Percentiles rank a stretch among this genome's conserved stretches.
These are phyloP conservation scores for Chrysina gloriosa DNA, from an alignment of 2,888 invertebrate species.

Conservation along the genomic window DNA sequence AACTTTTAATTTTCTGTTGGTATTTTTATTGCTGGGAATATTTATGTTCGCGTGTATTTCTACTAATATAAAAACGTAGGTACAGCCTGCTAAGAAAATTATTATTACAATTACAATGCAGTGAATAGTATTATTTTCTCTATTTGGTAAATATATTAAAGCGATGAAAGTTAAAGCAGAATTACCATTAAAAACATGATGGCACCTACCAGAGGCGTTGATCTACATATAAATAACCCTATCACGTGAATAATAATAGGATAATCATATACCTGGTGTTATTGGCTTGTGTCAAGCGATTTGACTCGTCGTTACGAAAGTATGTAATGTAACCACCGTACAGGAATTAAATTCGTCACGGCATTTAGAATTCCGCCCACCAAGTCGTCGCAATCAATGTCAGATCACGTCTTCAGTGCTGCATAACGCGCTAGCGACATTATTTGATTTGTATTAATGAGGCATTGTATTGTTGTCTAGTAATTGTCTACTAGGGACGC, in stretches of 20 bases:
- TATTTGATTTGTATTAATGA: conserved; percentile 43
- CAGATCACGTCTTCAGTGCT: conserved; percentile 3
- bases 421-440: conserved; percentile 18
- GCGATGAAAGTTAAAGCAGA: too few relatives aligned
- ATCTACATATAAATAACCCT: background rate
- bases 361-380: conserved; percentile 19
- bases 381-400: conserved; percentile 2
- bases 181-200: too few relatives aligned
- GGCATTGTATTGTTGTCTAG: conserved; percentile 32
- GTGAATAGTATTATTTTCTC: too few relatives aligned
- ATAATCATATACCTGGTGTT: background rate
- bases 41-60: too few relatives aligned
- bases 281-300: conserved; percentile 8
- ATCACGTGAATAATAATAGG: background rate
- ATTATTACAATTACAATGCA: too few relatives aligned
- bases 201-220: too few relatives aligned
- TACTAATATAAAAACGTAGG: too few relatives aligned
- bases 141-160: too few relatives aligned
- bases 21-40: too few relatives aligned
- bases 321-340: conserved; percentile 8
- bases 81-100: too few relatives aligned
- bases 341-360: conserved; percentile 16
- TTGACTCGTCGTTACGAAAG: background rate
- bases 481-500: conserved; percentile 25
- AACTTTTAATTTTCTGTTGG: too few relatives aligned